Evolutionary conservation across 2,888 invertebrate species (phyloP), one percentile per base, ranked within the genome.

Genomic region (Miltochrista miniata): DNA sequence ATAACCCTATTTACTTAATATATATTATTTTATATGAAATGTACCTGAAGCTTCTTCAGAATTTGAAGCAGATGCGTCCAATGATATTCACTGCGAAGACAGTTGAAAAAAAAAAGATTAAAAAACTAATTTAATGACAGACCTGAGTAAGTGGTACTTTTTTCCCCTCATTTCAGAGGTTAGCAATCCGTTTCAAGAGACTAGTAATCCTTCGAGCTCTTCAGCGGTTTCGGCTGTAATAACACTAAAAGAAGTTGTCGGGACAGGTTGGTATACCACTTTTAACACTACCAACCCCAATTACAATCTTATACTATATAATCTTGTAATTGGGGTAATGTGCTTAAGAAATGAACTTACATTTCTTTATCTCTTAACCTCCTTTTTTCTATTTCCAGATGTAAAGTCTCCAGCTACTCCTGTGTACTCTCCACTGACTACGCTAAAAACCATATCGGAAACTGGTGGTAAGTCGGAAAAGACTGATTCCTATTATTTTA

Each of bases 51-150:
- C 29, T 45, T 34, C 37, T 45, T 45, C 45, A 38, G 42, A 33
- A 48, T 34, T 45, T 53, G 53, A 48, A 42, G 34, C 48, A 53
- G 45, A 53, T 48, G 48, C 42, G 45, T 45, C 45, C 41, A 48
- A 24, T 2, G 18, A 24, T 5, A 24, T 24, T 5, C 2, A 48
- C 41, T 49, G 44, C 39, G 29, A 34, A 44, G 38, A 34, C 39
- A 44, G 29, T 35, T 39, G 39, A n/a, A 39, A 49, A 39, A 13
- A 44, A 39, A 35, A 4, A 29, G 34, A 46, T 9, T 33, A 48
- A 30, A 7, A 38, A 35, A 49, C 38, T 42, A 51, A 39, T 38
- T 53, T 12, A 45, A 48, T 53, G 36, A 37, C 41, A 48, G 33
- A 53, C 5, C 41, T 48, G 45, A 48, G 45, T 45, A 37, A 53